Base-by-base conservation (phyloP, 2,113 vertebrate species). In the Microtus montanus region DNA sequence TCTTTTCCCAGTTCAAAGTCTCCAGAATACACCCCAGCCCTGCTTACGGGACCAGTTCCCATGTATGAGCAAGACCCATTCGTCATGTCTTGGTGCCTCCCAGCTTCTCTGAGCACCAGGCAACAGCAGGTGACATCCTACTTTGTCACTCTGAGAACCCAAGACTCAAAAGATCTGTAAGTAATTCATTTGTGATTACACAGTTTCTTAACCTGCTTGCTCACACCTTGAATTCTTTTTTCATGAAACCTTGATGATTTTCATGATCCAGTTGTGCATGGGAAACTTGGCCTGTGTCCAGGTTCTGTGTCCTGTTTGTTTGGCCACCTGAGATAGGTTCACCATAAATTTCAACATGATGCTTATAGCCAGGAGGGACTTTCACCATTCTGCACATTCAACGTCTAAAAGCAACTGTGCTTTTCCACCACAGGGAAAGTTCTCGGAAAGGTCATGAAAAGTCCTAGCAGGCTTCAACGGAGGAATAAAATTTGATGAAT, bases 21-120 rank as follows among this genome's bases (percentile, higher is more conserved):
- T 11, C 33, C 33, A 1, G 38, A 9, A 0, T 85, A 22, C 1
- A 15, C 5, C 28, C 15, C 3, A 0, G 28, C 1, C 5, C 2
- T 58, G 24, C 9, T 6, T 15, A 0, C 12, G 30, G 61, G 35
- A 30, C 22, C 5, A 3, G 2, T 4, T 26, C 58, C 47, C 0
- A 1, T 5, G 15, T 0, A 5, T 0, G 35, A 9, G 5, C 68
- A 3, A 38, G 9, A 63, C 2, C 33, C 0, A 30, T 15, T 41
- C 24, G 9, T 41, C 58, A 41, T 41, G 63, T 30, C 19, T 75
- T 12, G 0, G 19, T 9, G 8, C 44, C 28, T 44, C 33, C 6
- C 11, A 7, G 35, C 38, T 47, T 0, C 22, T 63, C 35, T 54
- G 35, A 54, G n/a, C 24, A 38, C 49, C 13, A 7, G 4, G 13